These are phyloP conservation scores for Xanthorhoe spadicearia DNA, from an alignment of 2,888 invertebrate genomes.

Conservation along the genomic window DNA sequence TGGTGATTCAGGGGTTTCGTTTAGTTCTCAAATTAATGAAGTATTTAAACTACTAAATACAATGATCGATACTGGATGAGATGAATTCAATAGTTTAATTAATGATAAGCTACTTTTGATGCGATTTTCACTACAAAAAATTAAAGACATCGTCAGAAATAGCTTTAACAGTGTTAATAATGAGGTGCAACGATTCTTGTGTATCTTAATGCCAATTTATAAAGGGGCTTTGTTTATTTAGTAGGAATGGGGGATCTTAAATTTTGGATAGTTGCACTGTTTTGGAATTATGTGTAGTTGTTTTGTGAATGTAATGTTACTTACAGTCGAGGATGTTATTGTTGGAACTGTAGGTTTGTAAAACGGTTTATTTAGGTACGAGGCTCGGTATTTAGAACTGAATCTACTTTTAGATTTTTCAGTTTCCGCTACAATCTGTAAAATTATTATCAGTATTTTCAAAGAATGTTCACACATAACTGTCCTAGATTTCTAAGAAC, in stretches of 20 bases:
- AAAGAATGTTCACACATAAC: slow-evolving; percentile 14
- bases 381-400: slow-evolving; percentile 85
- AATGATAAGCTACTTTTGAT: slow-evolving; percentile 13
- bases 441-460: slow-evolving; percentile 47
- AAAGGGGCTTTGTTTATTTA: slow-evolving; percentile 77
- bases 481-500: too few relatives aligned
- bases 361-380: slow-evolving; percentile 82
- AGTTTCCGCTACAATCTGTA: slow-evolving; percentile 75
- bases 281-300: slow-evolving; percentile 34
- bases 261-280: slow-evolving; percentile 47
- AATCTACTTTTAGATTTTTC: slow-evolving; percentile 82
- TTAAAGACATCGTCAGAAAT: slow-evolving; percentile 25
- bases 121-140: background rate
- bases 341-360: slow-evolving; percentile 87
- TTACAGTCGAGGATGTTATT: slow-evolving; percentile 83
- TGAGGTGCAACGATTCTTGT: slow-evolving; percentile 46
- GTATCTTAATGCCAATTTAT: slow-evolving; percentile 72
- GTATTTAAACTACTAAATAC: background rate
- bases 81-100: background rate
- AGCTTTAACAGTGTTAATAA: slow-evolving; percentile 32
- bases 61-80: background rate
- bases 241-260: slow-evolving; percentile 28
- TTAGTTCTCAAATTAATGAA: background rate
- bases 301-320: slow-evolving; percentile 55
- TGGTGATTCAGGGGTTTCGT: background rate